Percentiles rank a stretch among this genome's conserved stretches.
Evolutionary conservation across 2,888 invertebrate species (phyloP).

Genomic region (Rambutsinella grinnellia): DNA sequence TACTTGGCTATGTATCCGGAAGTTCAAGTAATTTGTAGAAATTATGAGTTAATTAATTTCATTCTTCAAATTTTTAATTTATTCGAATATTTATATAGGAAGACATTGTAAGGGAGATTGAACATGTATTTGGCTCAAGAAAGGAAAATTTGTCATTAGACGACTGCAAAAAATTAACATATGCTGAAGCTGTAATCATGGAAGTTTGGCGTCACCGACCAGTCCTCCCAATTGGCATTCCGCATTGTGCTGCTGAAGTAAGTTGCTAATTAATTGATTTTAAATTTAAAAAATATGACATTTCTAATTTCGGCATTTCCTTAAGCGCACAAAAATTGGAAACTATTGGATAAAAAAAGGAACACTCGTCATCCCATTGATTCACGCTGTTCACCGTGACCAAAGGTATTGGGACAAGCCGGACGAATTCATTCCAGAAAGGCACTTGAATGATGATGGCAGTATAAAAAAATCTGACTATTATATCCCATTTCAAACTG

Average conservation of each 20-base stretch:
- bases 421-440: conserved; percentile 83
- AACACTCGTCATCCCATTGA: conserved; percentile 86
- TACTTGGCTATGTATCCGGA: conserved; percentile 80
- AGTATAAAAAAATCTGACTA: conserved; percentile 55
- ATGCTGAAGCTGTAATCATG: conserved; percentile 80
- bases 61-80: neutral
- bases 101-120: conserved; percentile 75
- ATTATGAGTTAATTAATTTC: conserved; percentile 15
- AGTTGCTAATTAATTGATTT: conserved; percentile 40
- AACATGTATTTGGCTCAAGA: conserved; percentile 64
- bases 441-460: conserved; percentile 81
- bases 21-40: conserved; percentile 78
- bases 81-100: too few species aligned
- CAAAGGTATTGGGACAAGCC: conserved; percentile 89
- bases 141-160: conserved; percentile 70
- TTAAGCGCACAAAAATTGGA: conserved; percentile 82
- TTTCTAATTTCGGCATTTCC: conserved; percentile 61
- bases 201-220: conserved; percentile 85
- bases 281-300: neutral
- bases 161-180: conserved; percentile 74
- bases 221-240: conserved; percentile 86
- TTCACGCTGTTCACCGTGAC: conserved; percentile 93
- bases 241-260: conserved; percentile 80
- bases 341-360: conserved; percentile 88
- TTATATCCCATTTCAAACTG: conserved; percentile 79